Conservation (phyloP, 2,888 invertebrate genomes). For the Athalia circularis region DNA sequence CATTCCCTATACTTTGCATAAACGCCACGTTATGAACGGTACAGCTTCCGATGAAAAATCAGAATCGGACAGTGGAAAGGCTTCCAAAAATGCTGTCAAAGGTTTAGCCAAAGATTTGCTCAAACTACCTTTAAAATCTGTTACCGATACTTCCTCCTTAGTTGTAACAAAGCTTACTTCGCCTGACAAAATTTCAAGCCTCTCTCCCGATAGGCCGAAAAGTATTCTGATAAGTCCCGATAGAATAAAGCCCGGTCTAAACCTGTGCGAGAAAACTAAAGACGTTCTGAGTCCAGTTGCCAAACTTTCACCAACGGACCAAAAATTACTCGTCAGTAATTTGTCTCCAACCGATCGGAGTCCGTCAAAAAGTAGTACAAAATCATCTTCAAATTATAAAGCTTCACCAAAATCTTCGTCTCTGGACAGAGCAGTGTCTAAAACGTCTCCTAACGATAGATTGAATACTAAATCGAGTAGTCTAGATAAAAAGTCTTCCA, state of each 20-base stretch:
- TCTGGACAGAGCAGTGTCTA: conserved; percentile 61
- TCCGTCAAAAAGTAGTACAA: conserved; percentile 59
- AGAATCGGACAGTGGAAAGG: conserved; percentile 67
- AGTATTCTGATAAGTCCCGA: conserved; percentile 62
- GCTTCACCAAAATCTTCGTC: conserved; percentile 61
- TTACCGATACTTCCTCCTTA: conserved; percentile 65
- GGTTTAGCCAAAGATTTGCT: conserved; percentile 63
- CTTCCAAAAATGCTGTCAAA: conserved; percentile 52
- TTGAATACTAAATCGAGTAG: conserved; percentile 61
- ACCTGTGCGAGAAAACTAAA: conserved; percentile 63
- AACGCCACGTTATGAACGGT: conserved; percentile 90
- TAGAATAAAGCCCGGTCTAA: conserved; percentile 63
- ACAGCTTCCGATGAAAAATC: conserved; percentile 78
- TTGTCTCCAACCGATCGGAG: conserved; percentile 63
- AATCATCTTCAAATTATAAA: conserved; percentile 54
- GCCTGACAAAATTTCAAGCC: conserved; percentile 55
- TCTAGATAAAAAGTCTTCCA: conserved; percentile 65
- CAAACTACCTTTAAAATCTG: conserved; percentile 65
- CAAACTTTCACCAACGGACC: conserved; percentile 66
- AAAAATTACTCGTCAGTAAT: conserved; percentile 55
- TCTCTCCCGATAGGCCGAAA: conserved; percentile 74
- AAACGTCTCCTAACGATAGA: conserved; percentile 54
- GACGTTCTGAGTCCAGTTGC: conserved; percentile 62
- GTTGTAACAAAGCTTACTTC: conserved; percentile 66
- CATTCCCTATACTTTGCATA: conserved; percentile 90